Evolutionary conservation across 2,797 vertebrate species (phyloP), one percentile per base, ranked within the genome.

Genomic region (Acropternis orthonyx): DNA sequence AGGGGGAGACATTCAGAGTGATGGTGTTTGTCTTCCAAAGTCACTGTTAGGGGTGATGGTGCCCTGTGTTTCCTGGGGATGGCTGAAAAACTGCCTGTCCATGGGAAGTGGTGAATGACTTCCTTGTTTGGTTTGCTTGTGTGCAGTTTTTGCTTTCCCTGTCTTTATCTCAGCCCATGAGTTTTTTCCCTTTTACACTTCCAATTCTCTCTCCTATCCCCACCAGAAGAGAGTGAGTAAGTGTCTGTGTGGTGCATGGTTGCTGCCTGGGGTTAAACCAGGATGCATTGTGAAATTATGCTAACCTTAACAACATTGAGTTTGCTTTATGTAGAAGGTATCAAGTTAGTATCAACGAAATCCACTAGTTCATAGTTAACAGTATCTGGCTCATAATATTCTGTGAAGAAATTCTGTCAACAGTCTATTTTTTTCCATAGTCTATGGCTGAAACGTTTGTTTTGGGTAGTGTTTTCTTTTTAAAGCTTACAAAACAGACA

Each of bases 41-140:
- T 65, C 21, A 23, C 17, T 5, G 3, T 23, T 34, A 34, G 0
- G 0, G 7, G 6, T 36, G 24, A 58, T 7, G 17, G 24, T 71
- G 2, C 6, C 28, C 24, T 13, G 30, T 8, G 32, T 77, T 77
- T 71, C 18, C 44, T 36, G 58, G 37, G n/a, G 14, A 32, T 27
- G 8, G 20, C 10, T 58, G 51, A 52, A 46, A 44, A 63, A 1
- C 8, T 15, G 3, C 20, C 34, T 26, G 10, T 6, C 5, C 44
- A 32, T 46, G 18, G 51, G n/a, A 71, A 65, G 10, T 27, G 6
- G 21, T 27, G 14, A 72, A 71, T 23, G 1, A 65, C 52, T 58
- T 63, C 7, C 14, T 58, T 30, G 10, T 22, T 65, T 23, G 3
- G 8, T 71, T 77, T 65, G 41, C 19, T 10, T 30, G 4, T 17